Evolutionary conservation across 2,797 vertebrate genomes (phyloP), one percentile per base, ranked within the genome.

Genomic region (Balearica regulorum): DNA sequence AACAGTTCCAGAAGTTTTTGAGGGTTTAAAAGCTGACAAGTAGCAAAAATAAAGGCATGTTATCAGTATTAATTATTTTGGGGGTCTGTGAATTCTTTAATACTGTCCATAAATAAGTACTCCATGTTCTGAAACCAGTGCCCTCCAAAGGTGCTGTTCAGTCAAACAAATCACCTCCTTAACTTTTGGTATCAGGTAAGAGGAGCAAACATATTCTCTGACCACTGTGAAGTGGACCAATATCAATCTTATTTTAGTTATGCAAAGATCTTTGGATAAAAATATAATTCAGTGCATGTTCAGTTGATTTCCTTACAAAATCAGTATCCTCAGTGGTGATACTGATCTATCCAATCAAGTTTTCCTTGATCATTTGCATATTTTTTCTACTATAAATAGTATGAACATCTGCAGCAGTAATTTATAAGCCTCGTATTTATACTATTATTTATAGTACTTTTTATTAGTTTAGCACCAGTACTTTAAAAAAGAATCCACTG

Each of bases 351-450:
- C 55, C 80, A 90, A 93, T 96, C 92, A 96, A 88, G 61, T 93
- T 92, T 93, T 83, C 25, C 71, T 39, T 31, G 35, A 79, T 53
- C 16, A 96, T 96, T 97, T 96, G 94, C 95, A 92, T 96, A 93
- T 96, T 90, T 92, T 87, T 87, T 77, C 49, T 90, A 41, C 95
- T 95, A 96, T 94, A 95, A 97, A 93, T 97, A 96, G 81, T 90
- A 76, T 87, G 88, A 96, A 97, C 95, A 96, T 95, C 95, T 97
- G 96, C 77, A 69, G 73, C 8, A 6, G 73, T 81, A 76, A 96
- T 97, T 96, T 93, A 48, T 87, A 90, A 81, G 16, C 19, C 3
- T 90, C 49, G n/a, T 77, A 77, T 87, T 94, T 94, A 61, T 79
- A 61, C 39, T 70, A 79, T 95, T 92, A 96, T 95, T 94, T 94